These are phyloP conservation scores for Polyommatus icarus DNA, from an alignment of 2,888 invertebrate genomes.

Conservation along the genomic window DNA sequence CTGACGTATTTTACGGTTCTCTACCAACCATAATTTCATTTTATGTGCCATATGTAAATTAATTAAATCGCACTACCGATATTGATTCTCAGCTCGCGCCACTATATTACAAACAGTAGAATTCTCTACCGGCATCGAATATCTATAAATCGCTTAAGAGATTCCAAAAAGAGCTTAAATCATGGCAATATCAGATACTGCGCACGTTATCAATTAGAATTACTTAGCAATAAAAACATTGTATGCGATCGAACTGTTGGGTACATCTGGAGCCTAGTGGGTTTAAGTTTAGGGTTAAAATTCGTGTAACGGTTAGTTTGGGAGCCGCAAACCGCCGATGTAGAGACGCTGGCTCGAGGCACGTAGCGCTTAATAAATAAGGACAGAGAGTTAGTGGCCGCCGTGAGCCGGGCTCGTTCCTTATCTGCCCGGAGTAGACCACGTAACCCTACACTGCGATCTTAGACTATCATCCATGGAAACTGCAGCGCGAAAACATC, in stretches of 20 bases:
- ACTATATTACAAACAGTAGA: conserved; percentile 27
- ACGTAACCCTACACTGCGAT: conserved; percentile 64
- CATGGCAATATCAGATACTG: conserved; percentile 70
- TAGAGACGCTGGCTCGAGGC: conserved; percentile 63
- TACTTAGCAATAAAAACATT: conserved; percentile 48
- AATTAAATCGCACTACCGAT: conserved; percentile 18
- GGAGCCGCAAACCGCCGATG: conserved; percentile 46
- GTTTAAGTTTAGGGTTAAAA: conserved; percentile 43
- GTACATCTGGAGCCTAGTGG: conserved; percentile 39
- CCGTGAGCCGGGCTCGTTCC: conserved; percentile 62
- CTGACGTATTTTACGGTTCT: neutral
- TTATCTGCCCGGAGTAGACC: conserved; percentile 62
- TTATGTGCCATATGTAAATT: neutral
- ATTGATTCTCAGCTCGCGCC: conserved; percentile 15
- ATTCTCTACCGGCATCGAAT: conserved; percentile 45
- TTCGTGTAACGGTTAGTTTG: conserved; percentile 42
- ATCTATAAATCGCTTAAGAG: conserved; percentile 60
- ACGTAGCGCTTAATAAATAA: conserved; percentile 75
- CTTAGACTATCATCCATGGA: conserved; percentile 38
- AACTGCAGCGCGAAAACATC: conserved; percentile 29
- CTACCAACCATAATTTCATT: neutral
- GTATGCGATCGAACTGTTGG: conserved; percentile 36
- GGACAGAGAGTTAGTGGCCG: conserved; percentile 65
- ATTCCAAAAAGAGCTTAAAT: conserved; percentile 66
- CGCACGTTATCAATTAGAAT: conserved; percentile 70